phyloP scores from a whole-genome alignment of 2,888 invertebrate genomes.

The Drosophila longiperda region DNA sequence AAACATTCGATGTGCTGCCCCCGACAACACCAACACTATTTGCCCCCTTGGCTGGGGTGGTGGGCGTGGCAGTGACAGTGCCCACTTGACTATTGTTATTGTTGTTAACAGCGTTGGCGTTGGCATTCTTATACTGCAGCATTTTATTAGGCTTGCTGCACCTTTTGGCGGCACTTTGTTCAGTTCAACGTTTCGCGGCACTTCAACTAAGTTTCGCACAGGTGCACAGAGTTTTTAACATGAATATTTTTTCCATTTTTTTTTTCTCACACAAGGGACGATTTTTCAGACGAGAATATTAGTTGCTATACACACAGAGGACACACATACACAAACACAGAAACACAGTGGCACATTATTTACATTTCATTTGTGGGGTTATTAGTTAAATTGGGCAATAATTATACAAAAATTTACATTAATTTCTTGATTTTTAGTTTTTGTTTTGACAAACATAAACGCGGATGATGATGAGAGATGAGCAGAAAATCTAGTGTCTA shows the following conservation, averaged over 20 bases:
- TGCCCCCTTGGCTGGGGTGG: conserved; percentile 63
- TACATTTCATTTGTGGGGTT: conserved; percentile 31
- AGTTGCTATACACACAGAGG: conserved; percentile 17
- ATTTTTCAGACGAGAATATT: conserved; percentile 27
- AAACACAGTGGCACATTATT: conserved; percentile 19
- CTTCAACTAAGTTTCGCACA: conserved; percentile 23
- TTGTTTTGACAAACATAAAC: conserved; percentile 78
- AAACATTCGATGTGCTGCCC: conserved; percentile 29
- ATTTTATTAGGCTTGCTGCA: conserved; percentile 43
- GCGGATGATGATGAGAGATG: conserved; percentile 69
- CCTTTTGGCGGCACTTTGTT: conserved; percentile 9
- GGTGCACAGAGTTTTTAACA: conserved; percentile 23
- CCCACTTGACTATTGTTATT: conserved; percentile 43
- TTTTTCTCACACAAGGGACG: conserved; percentile 33
- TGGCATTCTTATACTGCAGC: conserved; percentile 80
- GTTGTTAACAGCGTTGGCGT: conserved; percentile 44
- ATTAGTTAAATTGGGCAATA: conserved; percentile 21
- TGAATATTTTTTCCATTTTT: conserved; percentile 44
- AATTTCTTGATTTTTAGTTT: conserved; percentile 47
- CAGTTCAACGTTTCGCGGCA: conserved; percentile 3
- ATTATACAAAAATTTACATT: conserved; percentile 42
- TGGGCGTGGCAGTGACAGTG: conserved; percentile 49
- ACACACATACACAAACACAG: conserved; percentile 19
- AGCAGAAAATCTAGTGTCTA: conserved; percentile 43
- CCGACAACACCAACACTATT: conserved; percentile 39